Conservation (phyloP, 2,797 vertebrate species). For the Molossus molossus region DNA sequence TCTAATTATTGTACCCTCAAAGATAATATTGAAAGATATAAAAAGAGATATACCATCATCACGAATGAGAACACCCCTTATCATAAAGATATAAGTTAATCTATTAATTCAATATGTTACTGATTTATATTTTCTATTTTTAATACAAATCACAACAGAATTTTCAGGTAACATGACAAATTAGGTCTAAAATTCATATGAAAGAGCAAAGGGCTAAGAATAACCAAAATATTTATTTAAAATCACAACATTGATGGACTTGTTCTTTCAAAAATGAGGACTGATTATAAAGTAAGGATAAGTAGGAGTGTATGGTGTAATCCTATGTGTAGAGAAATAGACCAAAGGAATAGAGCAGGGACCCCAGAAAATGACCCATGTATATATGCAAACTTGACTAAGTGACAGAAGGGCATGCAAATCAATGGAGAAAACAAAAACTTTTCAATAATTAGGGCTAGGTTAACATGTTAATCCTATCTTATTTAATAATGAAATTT, state of each 20-base stretch:
- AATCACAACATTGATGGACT: not conserved
- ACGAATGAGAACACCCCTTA: not conserved
- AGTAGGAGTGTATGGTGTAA: not conserved
- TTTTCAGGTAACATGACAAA: not conserved
- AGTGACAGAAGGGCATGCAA: not conserved
- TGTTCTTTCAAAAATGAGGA: slow-evolving; percentile 51
- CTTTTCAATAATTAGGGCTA: not conserved
- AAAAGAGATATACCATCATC: not conserved
- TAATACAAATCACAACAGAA: slow-evolving; percentile 7
- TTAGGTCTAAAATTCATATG: not conserved
- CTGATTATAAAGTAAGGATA: not conserved
- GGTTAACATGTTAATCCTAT: not conserved
- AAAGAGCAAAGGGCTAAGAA: slow-evolving; percentile 32
- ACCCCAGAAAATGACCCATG: not conserved
- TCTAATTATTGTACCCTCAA: not conserved
- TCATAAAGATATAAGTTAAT: slow-evolving; percentile 34
- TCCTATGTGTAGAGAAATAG: not conserved
- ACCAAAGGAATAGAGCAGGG: not conserved
- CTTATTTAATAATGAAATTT: not conserved
- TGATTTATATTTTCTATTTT: slow-evolving; percentile 44
- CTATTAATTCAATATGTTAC: not conserved
- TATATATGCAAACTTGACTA: not conserved
- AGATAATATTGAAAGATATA: not conserved
- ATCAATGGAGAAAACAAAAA: not conserved
- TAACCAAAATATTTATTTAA: not conserved